Percentiles rank a stretch among this genome's conserved stretches.
Conservation (phyloP, 2,888 invertebrate genomes). For the Drosophila prostipennis region DNA sequence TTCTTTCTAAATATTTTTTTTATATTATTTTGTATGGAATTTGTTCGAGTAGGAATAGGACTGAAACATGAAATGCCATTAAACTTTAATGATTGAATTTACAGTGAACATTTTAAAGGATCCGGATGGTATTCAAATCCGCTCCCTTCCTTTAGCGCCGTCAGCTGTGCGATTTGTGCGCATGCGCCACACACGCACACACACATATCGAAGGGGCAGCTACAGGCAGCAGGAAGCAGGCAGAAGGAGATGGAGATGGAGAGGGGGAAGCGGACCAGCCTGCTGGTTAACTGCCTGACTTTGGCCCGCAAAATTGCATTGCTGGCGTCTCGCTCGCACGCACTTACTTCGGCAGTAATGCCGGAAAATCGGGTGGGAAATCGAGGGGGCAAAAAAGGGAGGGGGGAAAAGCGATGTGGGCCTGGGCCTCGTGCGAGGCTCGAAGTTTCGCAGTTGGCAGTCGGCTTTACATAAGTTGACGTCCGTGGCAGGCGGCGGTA, state of each 20-base stretch:
- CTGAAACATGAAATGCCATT: too few species aligned
- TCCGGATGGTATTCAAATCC: neutral
- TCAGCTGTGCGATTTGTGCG: constrained; percentile 44
- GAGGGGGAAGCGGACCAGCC: constrained; percentile 14
- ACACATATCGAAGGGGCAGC: constrained; percentile 9
- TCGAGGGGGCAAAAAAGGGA: neutral
- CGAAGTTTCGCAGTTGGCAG: constrained; percentile 29
- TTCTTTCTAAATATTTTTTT: too few species aligned
- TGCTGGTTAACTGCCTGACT: constrained; percentile 53
- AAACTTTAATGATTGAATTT: too few species aligned
- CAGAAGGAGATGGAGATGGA: neutral
- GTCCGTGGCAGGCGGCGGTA: constrained; percentile 44
- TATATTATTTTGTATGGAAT: too few species aligned
- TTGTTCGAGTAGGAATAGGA: too few species aligned
- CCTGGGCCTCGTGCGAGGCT: constrained; percentile 9
- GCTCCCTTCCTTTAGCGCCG: constrained; percentile 20
- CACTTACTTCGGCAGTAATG: constrained; percentile 45
- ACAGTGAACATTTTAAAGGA: too few species aligned
- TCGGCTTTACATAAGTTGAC: constrained; percentile 75
- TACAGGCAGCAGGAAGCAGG: constrained; percentile 24
- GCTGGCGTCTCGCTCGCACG: constrained; percentile 68
- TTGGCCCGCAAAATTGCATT: constrained; percentile 71
- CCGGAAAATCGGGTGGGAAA: constrained; percentile 36
- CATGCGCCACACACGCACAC: constrained; percentile 45
- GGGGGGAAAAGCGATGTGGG: constrained; percentile 3